Evolutionary conservation across 2,888 invertebrate species (phyloP).

Genomic region (Phengaris alcon): DNA sequence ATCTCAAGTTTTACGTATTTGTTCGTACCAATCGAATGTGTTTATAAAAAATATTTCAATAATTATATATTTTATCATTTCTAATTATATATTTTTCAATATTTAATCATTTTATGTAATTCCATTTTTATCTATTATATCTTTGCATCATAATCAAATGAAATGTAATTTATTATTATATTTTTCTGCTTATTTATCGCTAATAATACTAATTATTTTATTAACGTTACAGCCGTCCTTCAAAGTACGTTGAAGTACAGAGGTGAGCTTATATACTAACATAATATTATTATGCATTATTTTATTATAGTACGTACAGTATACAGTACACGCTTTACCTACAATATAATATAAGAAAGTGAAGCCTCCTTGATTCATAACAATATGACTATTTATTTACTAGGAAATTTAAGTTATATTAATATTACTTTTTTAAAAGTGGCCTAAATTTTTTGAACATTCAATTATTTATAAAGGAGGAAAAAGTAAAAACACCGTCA

Average conservation of each 20-base stretch:
- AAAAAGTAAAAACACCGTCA: not conserved
- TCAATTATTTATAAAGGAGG: not conserved
- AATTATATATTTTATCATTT: not conserved
- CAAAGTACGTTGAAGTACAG: constrained; percentile 30
- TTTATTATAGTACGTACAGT: not conserved
- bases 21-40: no score
- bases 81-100: not conserved
- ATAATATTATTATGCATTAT: constrained; percentile 1
- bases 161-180: not conserved
- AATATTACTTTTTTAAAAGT: no score
- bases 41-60: not conserved
- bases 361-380: no score
- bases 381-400: no score
- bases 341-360: no score
- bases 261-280: constrained; percentile 26
- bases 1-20: no score
- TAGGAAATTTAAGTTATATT: no score
- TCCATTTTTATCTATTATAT: not conserved
- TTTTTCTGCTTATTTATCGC: constrained; percentile 16
- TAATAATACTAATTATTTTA: not conserved
- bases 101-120: not conserved
- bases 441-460: not conserved
- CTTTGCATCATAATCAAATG: not conserved
- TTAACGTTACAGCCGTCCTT: constrained; percentile 26
- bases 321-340: not conserved